These are phyloP conservation scores for Coelopa frigida DNA, from an alignment of 1,140 invertebrate genomes.

Conservation along the genomic window DNA sequence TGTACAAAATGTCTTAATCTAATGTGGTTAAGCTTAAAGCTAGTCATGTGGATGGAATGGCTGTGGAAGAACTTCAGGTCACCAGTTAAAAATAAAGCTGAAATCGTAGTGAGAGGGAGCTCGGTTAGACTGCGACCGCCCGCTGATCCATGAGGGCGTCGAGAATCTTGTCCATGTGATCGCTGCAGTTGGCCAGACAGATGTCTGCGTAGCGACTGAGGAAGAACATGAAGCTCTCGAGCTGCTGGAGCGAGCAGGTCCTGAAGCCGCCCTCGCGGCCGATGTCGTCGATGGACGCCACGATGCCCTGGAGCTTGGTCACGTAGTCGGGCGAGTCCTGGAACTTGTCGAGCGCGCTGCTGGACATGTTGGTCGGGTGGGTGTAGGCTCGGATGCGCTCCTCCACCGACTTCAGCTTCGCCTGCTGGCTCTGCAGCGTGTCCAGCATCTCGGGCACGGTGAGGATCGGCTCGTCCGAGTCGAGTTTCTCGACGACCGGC, in stretches of 20 bases:
- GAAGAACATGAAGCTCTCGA: constrained; percentile 37
- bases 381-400: constrained; percentile 24
- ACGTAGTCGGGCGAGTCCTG: constrained; percentile 25
- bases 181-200: constrained; percentile 31
- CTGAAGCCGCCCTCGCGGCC: constrained; percentile 27
- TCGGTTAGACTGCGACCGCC: constrained; percentile 21
- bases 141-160: constrained; percentile 28
- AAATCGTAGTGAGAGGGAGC: constrained; percentile 14
- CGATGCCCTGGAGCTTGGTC: constrained; percentile 21
- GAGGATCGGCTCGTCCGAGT: constrained; percentile 4
- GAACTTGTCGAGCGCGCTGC: constrained; percentile 18
- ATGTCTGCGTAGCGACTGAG: constrained; percentile 33
- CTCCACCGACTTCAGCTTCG: constrained; percentile 23
- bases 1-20: too few relatives aligned
- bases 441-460: constrained; percentile 27
- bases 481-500: neutral
- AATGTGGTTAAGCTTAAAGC: constrained; percentile 12
- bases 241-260: constrained; percentile 24
- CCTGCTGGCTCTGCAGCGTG: constrained; percentile 24
- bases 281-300: constrained; percentile 28
- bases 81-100: constrained; percentile 2
- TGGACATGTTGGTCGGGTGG: constrained; percentile 19
- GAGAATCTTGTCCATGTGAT: constrained; percentile 35
- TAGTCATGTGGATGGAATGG: too few relatives aligned
- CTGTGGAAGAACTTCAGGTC: constrained; percentile 1